Evolutionary conservation across 2,113 vertebrate species (phyloP).

Genomic region (Neolamprologus hecqui): DNA sequence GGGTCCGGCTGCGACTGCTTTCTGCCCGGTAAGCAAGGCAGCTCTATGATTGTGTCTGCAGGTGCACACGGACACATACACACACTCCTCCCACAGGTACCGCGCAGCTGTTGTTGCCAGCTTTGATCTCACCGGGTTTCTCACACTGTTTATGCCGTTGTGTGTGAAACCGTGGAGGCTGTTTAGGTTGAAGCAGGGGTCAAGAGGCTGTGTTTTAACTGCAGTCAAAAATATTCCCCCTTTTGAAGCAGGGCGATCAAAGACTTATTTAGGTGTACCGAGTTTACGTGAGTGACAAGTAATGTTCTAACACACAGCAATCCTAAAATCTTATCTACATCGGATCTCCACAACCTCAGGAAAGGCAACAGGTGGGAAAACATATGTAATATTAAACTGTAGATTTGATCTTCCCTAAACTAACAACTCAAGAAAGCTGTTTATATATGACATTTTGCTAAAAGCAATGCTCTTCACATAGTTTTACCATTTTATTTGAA

Average conservation of each 20-base stretch:
- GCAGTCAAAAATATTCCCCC: not conserved
- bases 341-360: not conserved
- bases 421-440: not conserved
- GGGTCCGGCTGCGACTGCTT: not conserved
- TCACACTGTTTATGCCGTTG: not conserved
- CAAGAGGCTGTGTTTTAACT: not conserved
- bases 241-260: not conserved
- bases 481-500: not conserved
- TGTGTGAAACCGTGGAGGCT: not conserved
- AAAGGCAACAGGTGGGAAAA: not conserved
- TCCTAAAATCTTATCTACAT: not conserved
- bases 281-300: not conserved
- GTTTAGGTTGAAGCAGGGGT: not conserved
- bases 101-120: not conserved
- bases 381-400: not conserved
- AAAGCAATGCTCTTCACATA: not conserved
- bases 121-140: not conserved
- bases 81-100: not conserved
- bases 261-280: not conserved
- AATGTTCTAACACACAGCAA: not conserved
- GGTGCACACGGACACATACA: constrained; percentile 16
- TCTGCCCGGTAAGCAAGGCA: not conserved
- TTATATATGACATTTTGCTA: not conserved
- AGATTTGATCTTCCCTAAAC: not conserved
- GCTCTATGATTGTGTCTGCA: not conserved